Conservation (phyloP, 2,888 invertebrate species). For the Graphium colonna region DNA sequence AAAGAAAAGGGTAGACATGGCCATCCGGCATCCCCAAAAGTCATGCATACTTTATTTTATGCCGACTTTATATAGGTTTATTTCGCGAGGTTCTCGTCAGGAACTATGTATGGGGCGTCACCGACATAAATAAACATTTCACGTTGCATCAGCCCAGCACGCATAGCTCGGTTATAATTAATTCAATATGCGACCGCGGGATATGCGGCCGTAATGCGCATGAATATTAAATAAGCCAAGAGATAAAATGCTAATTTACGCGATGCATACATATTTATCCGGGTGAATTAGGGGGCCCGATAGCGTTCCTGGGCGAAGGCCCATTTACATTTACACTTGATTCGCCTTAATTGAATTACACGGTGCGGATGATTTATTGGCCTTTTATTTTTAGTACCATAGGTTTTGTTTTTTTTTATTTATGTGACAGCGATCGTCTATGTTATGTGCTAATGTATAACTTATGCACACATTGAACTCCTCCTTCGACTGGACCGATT, state of each 20-base stretch:
- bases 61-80: too few relatives aligned
- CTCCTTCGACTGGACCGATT: too few relatives aligned
- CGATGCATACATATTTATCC: conserved; percentile 64
- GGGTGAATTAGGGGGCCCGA: conserved; percentile 56
- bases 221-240: conserved; percentile 71
- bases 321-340: conserved; percentile 27
- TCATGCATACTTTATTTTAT: too few relatives aligned
- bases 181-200: conserved; percentile 55
- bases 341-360: conserved; percentile 24
- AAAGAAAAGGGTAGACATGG: too few relatives aligned
- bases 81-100: too few relatives aligned
- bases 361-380: neutral
- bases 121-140: conserved; percentile 14
- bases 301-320: conserved; percentile 33
- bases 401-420: too few relatives aligned
- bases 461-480: too few relatives aligned
- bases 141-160: conserved; percentile 22
- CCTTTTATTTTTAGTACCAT: too few relatives aligned
- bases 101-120: too few relatives aligned
- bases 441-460: too few relatives aligned
- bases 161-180: conserved; percentile 50
- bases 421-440: too few relatives aligned
- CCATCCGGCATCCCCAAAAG: too few relatives aligned
- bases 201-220: conserved; percentile 63
- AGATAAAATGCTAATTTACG: conserved; percentile 75